These are phyloP conservation scores for Lottia scabra DNA, from an alignment of 2,888 invertebrate species.

Conservation along the genomic window DNA sequence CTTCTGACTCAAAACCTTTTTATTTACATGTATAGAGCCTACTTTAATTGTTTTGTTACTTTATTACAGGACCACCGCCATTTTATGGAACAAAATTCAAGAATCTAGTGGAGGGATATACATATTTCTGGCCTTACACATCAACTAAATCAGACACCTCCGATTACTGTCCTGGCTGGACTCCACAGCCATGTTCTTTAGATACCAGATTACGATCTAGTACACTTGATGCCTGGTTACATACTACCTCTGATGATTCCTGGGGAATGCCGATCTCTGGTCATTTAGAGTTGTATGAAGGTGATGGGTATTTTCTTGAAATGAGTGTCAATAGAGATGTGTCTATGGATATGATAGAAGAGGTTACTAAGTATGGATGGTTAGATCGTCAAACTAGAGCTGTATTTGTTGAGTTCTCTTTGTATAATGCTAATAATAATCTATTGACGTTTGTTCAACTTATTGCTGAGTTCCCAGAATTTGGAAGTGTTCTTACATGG, in stretches of 20 bases:
- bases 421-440: constrained; percentile 57
- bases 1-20: too few species aligned
- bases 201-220: constrained; percentile 12
- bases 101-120: background rate
- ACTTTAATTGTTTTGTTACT: too few species aligned
- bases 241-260: constrained; percentile 27
- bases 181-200: constrained; percentile 19
- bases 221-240: constrained; percentile 39
- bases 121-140: constrained; percentile 24
- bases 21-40: too few species aligned
- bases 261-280: constrained; percentile 41
- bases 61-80: background rate
- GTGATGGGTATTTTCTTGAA: constrained; percentile 44
- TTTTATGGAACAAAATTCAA: background rate
- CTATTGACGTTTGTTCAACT: constrained; percentile 49
- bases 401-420: constrained; percentile 60
- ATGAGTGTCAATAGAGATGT: constrained; percentile 31
- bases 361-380: constrained; percentile 46
- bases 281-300: constrained; percentile 39
- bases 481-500: constrained; percentile 41
- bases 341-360: constrained; percentile 29
- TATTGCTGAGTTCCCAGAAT: constrained; percentile 52
- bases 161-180: constrained; percentile 38
- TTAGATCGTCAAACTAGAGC: constrained; percentile 56
- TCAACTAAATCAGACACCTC: constrained; percentile 30